Percentiles rank a stretch among this genome's conserved stretches.
These are phyloP conservation scores for Cosmorhoe ocellata DNA, from an alignment of 2,888 invertebrate genomes.

Conservation along the genomic window DNA sequence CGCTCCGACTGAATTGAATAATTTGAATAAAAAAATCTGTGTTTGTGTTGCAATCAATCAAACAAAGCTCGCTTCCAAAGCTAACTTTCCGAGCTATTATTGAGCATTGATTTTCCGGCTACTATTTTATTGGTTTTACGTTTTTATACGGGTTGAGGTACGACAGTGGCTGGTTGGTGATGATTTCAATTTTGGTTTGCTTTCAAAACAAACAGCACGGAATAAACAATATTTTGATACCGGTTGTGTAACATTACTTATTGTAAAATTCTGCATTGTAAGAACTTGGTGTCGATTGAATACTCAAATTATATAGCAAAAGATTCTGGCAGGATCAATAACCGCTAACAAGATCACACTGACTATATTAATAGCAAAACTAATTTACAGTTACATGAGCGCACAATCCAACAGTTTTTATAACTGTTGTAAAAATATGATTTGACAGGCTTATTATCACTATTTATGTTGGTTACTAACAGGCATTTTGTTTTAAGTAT, in stretches of 20 bases:
- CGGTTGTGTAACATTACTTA: no score
- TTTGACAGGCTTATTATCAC: no score
- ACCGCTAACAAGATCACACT: no score
- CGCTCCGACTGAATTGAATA: slow-evolving; percentile 47
- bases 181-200: slow-evolving; percentile 55
- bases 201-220: slow-evolving; percentile 30
- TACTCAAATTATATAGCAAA: no score
- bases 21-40: slow-evolving; percentile 66
- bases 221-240: neutral
- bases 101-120: slow-evolving; percentile 26
- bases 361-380: no score
- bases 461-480: no score
- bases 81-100: slow-evolving; percentile 57
- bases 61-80: slow-evolving; percentile 68
- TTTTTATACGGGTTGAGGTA: slow-evolving; percentile 67
- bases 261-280: no score
- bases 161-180: slow-evolving; percentile 53
- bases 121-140: slow-evolving; percentile 61
- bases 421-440: neutral
- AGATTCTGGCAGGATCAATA: no score
- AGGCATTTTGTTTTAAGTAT: no score
- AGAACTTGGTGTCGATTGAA: no score
- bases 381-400: no score
- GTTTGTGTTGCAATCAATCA: slow-evolving; percentile 79
- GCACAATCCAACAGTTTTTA: no score